phyloP scores from a whole-genome alignment of 2,797 vertebrate species.

The Bradypodion pumilum region DNA sequence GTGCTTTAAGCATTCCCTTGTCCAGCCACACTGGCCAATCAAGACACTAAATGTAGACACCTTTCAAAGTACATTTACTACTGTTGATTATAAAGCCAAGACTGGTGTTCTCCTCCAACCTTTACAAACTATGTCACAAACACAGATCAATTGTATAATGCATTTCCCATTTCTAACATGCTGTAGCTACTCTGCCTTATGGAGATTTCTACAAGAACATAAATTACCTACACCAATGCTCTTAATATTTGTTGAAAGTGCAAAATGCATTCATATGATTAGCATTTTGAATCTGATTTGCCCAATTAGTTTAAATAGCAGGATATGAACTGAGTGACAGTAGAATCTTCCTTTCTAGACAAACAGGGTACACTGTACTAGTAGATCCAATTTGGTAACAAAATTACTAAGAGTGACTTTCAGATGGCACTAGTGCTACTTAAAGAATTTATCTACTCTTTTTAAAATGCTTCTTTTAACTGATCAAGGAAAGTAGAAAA shows the following conservation, averaged over 20 bases:
- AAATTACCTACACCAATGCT: background rate
- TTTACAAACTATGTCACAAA: background rate
- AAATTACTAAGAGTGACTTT: background rate
- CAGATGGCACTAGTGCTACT: background rate
- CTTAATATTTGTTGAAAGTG: background rate
- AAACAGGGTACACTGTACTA: too few relatives aligned
- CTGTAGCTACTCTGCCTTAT: background rate
- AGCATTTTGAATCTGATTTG: background rate
- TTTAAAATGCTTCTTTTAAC: background rate
- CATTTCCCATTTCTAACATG: background rate
- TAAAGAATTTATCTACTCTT: background rate
- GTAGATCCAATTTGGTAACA: background rate
- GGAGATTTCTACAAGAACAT: background rate
- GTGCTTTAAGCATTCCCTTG: background rate
- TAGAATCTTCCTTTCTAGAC: background rate
- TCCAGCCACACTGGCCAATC: background rate
- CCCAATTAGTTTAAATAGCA: background rate
- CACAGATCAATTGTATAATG: background rate
- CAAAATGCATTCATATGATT: background rate
- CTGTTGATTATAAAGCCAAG: background rate
- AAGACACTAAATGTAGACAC: background rate
- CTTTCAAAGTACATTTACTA: background rate
- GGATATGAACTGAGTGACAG: background rate
- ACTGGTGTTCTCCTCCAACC: background rate
- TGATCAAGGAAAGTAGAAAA: slow-evolving; percentile 20